Base-by-base conservation (phyloP, 2,888 invertebrate genomes). In the Lissocephala sabroskyi region DNA sequence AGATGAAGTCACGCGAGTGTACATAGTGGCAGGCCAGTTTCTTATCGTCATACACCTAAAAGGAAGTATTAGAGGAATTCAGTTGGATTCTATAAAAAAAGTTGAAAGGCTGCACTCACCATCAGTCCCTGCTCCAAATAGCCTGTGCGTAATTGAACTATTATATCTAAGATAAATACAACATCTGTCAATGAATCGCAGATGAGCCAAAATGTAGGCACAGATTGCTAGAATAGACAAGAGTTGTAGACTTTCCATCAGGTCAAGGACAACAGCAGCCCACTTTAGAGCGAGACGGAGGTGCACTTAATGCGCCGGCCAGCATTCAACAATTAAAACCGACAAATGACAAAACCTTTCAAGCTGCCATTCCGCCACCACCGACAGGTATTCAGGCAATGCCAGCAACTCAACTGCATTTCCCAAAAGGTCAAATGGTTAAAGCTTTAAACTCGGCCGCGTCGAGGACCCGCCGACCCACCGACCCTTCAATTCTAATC, bases 41-140 rank as follows among this genome's bases (percentile, higher is more conserved):
- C 80, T 89, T 92, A 55, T 92, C 92, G 83, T 97, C 94, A 86
- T 95, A 96, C 33, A 97, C 93, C 89, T 89, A 6, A 45, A 28
- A 2, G 6, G 16, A 33, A 16, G 7, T 11, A 33, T n/a, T 11
- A 33, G 7, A 41, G 1, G 14, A 2, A 28, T 14, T 7, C 26
- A 7, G n/a, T n/a, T n/a, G n/a, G n/a, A 13, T 29, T 10, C 4
- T 32, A n/a, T n/a, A 18, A 23, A 23, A 23, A 23, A 5, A 5
- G 7, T 23, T 23, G 4, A 23, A 5, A 23, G 3, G 23, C 3
- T 23, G 3, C n/a, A 64, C 78, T 81, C 78, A 88, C 93, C 92
- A 97, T 95, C 14, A 97, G 89, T 32, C 96, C 97, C 81, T 96
- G 96, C 84, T 97, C 97, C 77, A 97, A 86, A 84, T 97, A 97